These are phyloP conservation scores for Pogonomyrmex barbatus DNA, from an alignment of 1,140 invertebrate species.

Conservation along the genomic window DNA sequence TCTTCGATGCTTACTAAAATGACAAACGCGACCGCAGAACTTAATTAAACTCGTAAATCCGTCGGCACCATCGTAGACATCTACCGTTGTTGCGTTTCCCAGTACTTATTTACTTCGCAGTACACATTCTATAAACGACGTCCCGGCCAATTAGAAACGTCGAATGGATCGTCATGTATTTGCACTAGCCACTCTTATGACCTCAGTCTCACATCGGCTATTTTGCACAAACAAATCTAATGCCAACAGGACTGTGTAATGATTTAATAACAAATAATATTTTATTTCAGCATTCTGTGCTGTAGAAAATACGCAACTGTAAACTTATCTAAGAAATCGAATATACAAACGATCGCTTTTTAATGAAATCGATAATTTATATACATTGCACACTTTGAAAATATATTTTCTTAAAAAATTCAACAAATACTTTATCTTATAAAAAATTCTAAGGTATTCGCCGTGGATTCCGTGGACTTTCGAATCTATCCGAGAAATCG, in stretches of 20 bases:
- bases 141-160: constrained; percentile 58
- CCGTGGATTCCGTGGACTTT: constrained; percentile 5
- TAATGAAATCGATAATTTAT: background rate
- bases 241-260: constrained; percentile 36
- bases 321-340: background rate
- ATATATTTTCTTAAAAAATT: background rate
- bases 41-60: constrained; percentile 85
- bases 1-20: constrained; percentile 81
- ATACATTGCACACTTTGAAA: background rate
- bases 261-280: constrained; percentile 43
- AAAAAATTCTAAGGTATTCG: background rate
- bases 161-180: constrained; percentile 36
- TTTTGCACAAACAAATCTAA: constrained; percentile 40
- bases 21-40: constrained; percentile 84
- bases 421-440: no score
- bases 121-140: constrained; percentile 50
- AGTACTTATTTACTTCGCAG: constrained; percentile 77
- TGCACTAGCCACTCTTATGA: background rate
- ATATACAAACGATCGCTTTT: constrained; percentile 2
- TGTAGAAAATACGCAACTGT: background rate
- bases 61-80: constrained; percentile 73
- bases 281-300: background rate
- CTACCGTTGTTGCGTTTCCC: constrained; percentile 74
- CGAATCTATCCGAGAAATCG: constrained; percentile 33
- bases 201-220: constrained; percentile 13